Conservation (phyloP, 1,140 invertebrate species). For the Drosophila micromelanica region DNA sequence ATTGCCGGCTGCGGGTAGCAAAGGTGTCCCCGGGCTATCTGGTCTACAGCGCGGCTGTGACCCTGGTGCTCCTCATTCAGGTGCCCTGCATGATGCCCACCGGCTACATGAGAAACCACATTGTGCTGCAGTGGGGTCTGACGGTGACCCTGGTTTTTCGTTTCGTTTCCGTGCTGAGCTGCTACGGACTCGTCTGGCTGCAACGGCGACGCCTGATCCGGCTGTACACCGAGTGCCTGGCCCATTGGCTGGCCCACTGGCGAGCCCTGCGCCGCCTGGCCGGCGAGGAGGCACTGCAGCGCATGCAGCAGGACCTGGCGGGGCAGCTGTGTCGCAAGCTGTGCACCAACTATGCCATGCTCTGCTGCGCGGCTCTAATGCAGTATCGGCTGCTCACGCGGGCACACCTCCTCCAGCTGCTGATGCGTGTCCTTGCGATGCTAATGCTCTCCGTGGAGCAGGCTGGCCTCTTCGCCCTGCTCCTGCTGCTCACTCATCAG, state of each 20-base stretch:
- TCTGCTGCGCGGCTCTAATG: constrained; percentile 24
- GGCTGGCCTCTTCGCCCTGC: constrained; percentile 26
- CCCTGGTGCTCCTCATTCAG: constrained; percentile 5
- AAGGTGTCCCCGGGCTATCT: constrained; percentile 32
- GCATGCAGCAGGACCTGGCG: constrained; percentile 13
- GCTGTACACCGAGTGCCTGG: constrained; percentile 34
- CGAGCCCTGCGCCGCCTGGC: constrained; percentile 13
- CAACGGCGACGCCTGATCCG: constrained; percentile 27
- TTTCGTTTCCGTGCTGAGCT: neutral
- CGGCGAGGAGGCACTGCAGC: constrained; percentile 4
- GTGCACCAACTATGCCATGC: constrained; percentile 18
- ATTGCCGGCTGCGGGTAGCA: neutral
- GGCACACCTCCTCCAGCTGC: neutral
- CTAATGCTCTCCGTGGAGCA: constrained; percentile 26
- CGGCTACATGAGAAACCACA: constrained; percentile 49
- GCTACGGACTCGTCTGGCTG: constrained; percentile 51
- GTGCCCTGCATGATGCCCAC: constrained; percentile 29
- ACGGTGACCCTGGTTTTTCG: constrained; percentile 10
- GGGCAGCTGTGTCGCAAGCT: constrained; percentile 7
- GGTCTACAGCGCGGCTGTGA: constrained; percentile 35
- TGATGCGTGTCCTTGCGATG: constrained; percentile 8
- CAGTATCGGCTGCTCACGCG: constrained; percentile 37
- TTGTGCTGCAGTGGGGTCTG: constrained; percentile 49
- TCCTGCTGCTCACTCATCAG: constrained; percentile 49
- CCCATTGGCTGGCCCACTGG: constrained; percentile 19